phyloP scores from a whole-genome alignment of 1,140 invertebrate genomes.

The Pseudomyrmex concolor region DNA sequence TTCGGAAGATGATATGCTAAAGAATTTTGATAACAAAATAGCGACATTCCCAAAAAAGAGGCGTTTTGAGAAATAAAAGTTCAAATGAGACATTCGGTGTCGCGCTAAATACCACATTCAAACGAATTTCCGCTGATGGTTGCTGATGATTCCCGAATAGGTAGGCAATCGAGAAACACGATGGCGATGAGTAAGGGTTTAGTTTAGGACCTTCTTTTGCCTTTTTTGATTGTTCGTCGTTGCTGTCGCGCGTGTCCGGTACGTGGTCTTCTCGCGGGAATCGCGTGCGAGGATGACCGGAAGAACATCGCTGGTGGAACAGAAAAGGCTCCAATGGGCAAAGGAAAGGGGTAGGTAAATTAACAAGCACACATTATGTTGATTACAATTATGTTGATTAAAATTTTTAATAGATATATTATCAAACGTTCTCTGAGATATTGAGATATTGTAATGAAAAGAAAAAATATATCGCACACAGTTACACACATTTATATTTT shows the following conservation, averaged over 20 bases:
- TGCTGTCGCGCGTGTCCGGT: conserved; percentile 46
- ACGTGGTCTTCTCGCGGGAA: conserved; percentile 16
- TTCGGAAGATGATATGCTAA: neutral
- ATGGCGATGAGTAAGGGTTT: conserved; percentile 5
- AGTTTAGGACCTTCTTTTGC: conserved; percentile 53
- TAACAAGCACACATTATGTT: neutral
- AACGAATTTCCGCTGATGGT: conserved; percentile 8
- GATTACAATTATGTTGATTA: neutral
- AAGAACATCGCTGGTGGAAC: conserved; percentile 88
- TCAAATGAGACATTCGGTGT: neutral
- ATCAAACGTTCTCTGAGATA: too few species aligned
- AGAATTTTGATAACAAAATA: neutral
- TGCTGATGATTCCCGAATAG: conserved; percentile 40
- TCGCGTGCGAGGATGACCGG: conserved; percentile 76
- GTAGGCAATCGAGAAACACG: conserved; percentile 44
- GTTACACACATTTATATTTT: neutral
- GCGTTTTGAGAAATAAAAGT: neutral
- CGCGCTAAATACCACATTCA: neutral
- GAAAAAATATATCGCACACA: neutral
- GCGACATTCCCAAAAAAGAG: neutral
- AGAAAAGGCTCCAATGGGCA: conserved; percentile 91
- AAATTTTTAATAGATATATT: neutral
- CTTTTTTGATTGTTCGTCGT: conserved; percentile 39
- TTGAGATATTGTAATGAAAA: neutral
- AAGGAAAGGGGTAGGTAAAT: conserved; percentile 88